Evolutionary conservation across 37 sponge, comb jelly and placozoan species (phyloP), one percentile per base, ranked within the genome.

Genomic region (Halichondria panicea): DNA sequence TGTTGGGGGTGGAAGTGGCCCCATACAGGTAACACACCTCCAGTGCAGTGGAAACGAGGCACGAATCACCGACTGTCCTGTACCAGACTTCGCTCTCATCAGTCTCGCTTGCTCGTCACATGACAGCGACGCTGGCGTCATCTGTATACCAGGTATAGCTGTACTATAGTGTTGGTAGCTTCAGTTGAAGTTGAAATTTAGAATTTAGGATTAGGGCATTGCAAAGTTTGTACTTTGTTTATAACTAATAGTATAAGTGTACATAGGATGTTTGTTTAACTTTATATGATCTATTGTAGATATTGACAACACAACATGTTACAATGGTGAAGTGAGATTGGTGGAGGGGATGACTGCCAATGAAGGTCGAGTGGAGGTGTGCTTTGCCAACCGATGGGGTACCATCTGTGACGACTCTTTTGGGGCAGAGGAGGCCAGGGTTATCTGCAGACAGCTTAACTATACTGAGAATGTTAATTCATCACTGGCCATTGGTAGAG

Each of bases 91-190:
- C 1, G 2, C 62, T 76, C 65, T n/a, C n/a, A n/a, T n/a, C n/a
- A n/a, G n/a, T n/a, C n/a, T n/a, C n/a, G n/a, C n/a, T n/a, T n/a
- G n/a, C n/a, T n/a, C n/a, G n/a, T 22, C 0, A 21, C 76, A 76
- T 38, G 0, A 1, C 19, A 65, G 50, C n/a, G 76, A 76, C 46
- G 76, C 76, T 34, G 76, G 76, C 9, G 65, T 76, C 50, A 63
- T 76, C 46, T 76, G 76, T 64, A 35, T 50, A 33, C 37, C 70
- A 50, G n/a, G 67, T 66, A 6, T n/a, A n/a, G n/a, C n/a, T n/a
- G n/a, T n/a, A n/a, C n/a, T n/a, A n/a, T n/a, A n/a, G n/a, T n/a
- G n/a, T n/a, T n/a, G n/a, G n/a, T n/a, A n/a, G n/a, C n/a, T n/a
- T n/a, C n/a, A n/a, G n/a, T n/a, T n/a, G n/a, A n/a, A 12, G 12